Evolutionary conservation across 2,797 vertebrate genomes (phyloP).

Genomic region (Kryptolebias ocellatus): DNA sequence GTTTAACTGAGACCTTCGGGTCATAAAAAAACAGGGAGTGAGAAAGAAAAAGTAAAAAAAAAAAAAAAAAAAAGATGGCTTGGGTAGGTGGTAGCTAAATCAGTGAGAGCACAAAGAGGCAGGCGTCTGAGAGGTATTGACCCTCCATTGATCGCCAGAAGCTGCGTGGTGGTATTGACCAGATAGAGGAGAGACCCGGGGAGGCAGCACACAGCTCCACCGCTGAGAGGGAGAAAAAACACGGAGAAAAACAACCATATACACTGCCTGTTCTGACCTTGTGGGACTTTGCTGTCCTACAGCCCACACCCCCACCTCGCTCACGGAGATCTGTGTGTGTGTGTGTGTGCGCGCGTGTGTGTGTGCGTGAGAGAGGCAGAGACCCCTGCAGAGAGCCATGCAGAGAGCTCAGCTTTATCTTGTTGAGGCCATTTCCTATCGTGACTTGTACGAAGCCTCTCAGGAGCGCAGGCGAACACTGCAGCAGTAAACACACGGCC

Average conservation of each 20-base stretch:
- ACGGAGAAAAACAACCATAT: slow-evolving; percentile 79
- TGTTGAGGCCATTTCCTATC: slow-evolving; percentile 72
- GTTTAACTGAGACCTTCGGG: slow-evolving; percentile 77
- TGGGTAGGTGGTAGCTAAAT: slow-evolving; percentile 85
- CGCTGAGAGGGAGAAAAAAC: slow-evolving; percentile 67
- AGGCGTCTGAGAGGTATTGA: slow-evolving; percentile 88
- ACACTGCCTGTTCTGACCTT: slow-evolving; percentile 80
- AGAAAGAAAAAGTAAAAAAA: slow-evolving; percentile 45
- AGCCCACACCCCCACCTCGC: slow-evolving; percentile 67
- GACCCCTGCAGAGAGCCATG: slow-evolving; percentile 70
- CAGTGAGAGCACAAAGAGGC: slow-evolving; percentile 85
- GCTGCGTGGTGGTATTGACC: slow-evolving; percentile 86
- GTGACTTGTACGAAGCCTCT: slow-evolving; percentile 49
- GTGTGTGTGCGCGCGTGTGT: slow-evolving; percentile 22
- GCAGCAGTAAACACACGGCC: slow-evolving; percentile 57
- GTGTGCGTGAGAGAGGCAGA: slow-evolving; percentile 42
- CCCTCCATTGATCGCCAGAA: slow-evolving; percentile 84
- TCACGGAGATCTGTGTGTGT: slow-evolving; percentile 15
- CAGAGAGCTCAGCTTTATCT: slow-evolving; percentile 71
- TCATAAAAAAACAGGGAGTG: slow-evolving; percentile 69
- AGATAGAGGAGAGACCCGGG: slow-evolving; percentile 82
- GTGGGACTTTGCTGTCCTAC: slow-evolving; percentile 75
- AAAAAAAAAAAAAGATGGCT: slow-evolving; percentile 60
- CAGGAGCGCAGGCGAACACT: slow-evolving; percentile 52
- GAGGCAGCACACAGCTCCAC: slow-evolving; percentile 80